Base-by-base conservation (phyloP, 1,140 invertebrate species). In the Vollenhovia emeryi region DNA sequence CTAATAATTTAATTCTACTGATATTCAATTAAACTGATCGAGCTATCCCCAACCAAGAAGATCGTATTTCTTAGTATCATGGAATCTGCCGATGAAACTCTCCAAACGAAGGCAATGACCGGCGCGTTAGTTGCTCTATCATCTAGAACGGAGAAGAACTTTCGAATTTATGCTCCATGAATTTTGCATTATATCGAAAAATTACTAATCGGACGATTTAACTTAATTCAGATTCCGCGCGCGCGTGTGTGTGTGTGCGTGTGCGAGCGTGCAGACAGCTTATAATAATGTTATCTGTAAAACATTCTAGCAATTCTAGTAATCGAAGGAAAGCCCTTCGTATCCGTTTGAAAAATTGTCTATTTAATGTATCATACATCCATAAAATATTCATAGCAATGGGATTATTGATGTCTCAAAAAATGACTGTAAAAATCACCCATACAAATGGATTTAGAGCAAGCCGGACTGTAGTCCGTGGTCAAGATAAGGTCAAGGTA, bases 401-500 rank as follows among this genome's bases (percentile, higher is more conserved):
- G 3, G 11, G 45, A 45, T 64, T 15, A 64, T 40, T n/a, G 4
- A 24, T 48, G 7, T 66, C 30, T 21, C 2, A 33, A 64, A 13
- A 64, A 64, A 64, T 40, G 0, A 21, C 8, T n/a, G 6, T 36
- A 0, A 13, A 27, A 50, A 36, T 5, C 7, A 21, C 2, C 5
- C 15, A n/a, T 33, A 27, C 4, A 59, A 1, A 52, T 43, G 7
- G 48, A 76, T 59, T 84, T 71, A 60, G 7, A 71, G 69, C 52
- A n/a, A 84, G 59, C 30, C 59, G 24, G 50, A 88, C 21, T 64
- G 75, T 82, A 18, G 66, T 52, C 64, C 15, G 48, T 66, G 57
- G 18, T 48, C 62, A 45, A 59, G 82, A 80, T 40, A 69, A 68
- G 52, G 82, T 89, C 86, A 88, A 85, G 83, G 69, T 88, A 80